Evolutionary conservation across 2,888 invertebrate genomes (phyloP), one percentile per base, ranked within the genome.

Genomic region (Malthinus flaveolus): DNA sequence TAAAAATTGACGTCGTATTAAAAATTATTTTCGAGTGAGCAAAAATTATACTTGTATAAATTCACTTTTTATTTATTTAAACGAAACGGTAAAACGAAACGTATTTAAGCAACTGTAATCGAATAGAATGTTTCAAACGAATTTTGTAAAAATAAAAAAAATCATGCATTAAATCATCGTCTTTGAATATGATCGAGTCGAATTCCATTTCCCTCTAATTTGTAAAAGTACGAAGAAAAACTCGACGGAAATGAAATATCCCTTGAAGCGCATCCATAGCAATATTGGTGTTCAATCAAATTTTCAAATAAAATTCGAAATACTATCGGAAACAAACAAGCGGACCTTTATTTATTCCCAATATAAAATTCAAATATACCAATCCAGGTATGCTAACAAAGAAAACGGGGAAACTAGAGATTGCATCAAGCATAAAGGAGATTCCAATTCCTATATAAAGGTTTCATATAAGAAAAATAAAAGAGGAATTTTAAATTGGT

Each of bases 301-400:
- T 59, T 55, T 55, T 47, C 37, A 59, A 59, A 59, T 59, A 59
- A 59, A 59, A 59, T 45, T 55, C 34, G 48, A 55, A 56, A 56
- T 52, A 56, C 55, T 45, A 56, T 56, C 51, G 46, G 52, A 56
- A 54, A 53, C 57, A 61, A 61, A 57, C 61, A 61, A 61, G 56
- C 56, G 52, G 52, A 55, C 52, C 56, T 56, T 63, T 66, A 66
- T 64, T 66, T 65, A 66, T 66, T 66, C 58, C 62, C 60, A 64
- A 65, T 66, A 64, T 62, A 65, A 66, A 65, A 66, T 66, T 65
- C 65, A 65, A 62, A 65, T 66, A 58, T 49, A 58, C 55, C 52
- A 49, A 56, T 57, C 62, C 64, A 64, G 64, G 65, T 65, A 66
- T 60, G 60, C 56, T 59, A 62, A 66, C 59, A 63, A 66, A 66